A percentile compares a stretch with the other conserved stretches of the same genome.
phyloP scores from a whole-genome alignment of 2,888 invertebrate species.

The Erebia ligea region DNA sequence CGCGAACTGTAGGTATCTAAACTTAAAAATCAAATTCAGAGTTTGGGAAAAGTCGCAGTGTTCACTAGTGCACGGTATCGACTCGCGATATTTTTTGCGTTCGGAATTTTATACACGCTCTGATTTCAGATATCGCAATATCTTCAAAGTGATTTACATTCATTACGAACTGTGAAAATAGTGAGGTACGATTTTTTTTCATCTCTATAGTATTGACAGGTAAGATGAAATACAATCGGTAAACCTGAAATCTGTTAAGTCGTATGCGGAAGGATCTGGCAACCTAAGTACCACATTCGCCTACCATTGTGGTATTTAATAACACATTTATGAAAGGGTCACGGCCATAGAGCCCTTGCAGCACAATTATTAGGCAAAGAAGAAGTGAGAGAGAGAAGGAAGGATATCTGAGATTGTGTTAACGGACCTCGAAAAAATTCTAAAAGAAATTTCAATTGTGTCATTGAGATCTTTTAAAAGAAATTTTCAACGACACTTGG shows the following conservation, averaged over 20 bases:
- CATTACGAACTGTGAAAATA: constrained; percentile 1
- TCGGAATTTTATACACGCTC: not conserved
- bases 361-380: too few relatives aligned
- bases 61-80: not conserved
- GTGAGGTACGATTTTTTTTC: too few relatives aligned
- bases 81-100: not conserved
- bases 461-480: constrained; percentile 18
- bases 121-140: not conserved
- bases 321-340: not conserved
- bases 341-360: too few relatives aligned
- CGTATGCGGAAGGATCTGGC: too few relatives aligned
- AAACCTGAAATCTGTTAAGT: too few relatives aligned
- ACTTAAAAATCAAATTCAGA: too few relatives aligned
- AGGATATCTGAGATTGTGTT: not conserved
- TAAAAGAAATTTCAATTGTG: constrained; percentile 13
- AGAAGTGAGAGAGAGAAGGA: not conserved
- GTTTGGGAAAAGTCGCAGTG: too few relatives aligned
- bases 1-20: too few relatives aligned
- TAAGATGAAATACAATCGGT: too few relatives aligned
- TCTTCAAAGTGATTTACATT: not conserved
- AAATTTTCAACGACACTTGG: constrained; percentile 12
- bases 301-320: not conserved
- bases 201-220: too few relatives aligned
- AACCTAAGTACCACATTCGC: too few relatives aligned
- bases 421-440: not conserved